Evolutionary conservation across 2,113 vertebrate species (phyloP), one percentile per base, ranked within the genome.

Genomic region (Nipponia nippon): DNA sequence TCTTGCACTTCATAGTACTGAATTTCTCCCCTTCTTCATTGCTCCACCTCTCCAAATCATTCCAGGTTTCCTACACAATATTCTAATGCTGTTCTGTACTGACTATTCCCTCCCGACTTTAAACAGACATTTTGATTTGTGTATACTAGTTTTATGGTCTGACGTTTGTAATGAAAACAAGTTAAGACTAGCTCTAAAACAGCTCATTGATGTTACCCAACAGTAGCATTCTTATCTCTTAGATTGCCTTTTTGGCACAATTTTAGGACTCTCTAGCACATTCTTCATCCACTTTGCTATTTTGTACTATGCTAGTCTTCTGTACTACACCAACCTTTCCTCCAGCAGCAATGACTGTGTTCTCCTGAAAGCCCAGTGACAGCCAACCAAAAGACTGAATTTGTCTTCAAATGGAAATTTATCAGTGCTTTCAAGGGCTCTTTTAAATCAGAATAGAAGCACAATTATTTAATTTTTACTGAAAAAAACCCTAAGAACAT

Each of bases 21-120:
- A 83, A n/a, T 73, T 71, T 55, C 27, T 63, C 16, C 20, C 23
- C 23, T 26, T 79, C 26, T 76, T 75, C 18, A 10, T 29, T 20
- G 3, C 21, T 67, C 18, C 42, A 76, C 18, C 10, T 32, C 47
- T n/a, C 16, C 34, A 62, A 10, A 38, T 12, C 3, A 36, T 36
- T 58, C 47, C 0, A 0, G 7, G 56, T 59, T 56, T 18, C 40
- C 30, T 30, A 40, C 2, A 15, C 10, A 38, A 4, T 19, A 46
- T 42, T 62, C 2, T 10, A 66, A 67, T 30, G 6, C 12, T 47
- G 1, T 40, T 85, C 50, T 66, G 2, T 4, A 11, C 11, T 47
- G 29, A 50, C 84, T 59, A 55, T 42, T 82, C 44, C 44, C n/a
- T 70, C 42, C 16, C 18, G 34, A 42, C 32, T 69, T 65, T 17